phyloP scores from a whole-genome alignment of 2,113 vertebrate species.

The Haliaeetus leucogaster region DNA sequence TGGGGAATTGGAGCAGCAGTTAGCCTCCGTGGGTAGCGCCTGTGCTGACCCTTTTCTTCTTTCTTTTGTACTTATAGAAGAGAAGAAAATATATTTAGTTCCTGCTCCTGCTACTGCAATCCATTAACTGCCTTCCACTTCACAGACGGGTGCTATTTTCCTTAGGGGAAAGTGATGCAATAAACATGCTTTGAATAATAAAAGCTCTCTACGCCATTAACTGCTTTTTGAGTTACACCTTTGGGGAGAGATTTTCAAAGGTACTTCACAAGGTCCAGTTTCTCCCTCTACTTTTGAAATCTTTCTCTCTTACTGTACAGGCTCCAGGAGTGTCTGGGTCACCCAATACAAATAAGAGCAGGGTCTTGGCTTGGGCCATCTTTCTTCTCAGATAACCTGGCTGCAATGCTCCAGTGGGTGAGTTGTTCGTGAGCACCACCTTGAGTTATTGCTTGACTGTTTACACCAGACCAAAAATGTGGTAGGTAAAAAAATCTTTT shows the following conservation, averaged over 20 bases:
- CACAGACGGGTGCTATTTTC: neutral
- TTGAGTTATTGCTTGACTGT: neutral
- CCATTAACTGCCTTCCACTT: neutral
- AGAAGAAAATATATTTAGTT: neutral
- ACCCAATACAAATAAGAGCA: neutral
- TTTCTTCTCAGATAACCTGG: neutral
- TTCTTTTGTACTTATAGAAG: neutral
- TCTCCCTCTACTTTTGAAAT: neutral
- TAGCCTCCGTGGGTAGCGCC: neutral
- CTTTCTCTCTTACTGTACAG: neutral
- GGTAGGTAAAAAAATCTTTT: neutral
- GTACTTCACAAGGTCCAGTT: neutral
- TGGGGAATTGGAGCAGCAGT: neutral
- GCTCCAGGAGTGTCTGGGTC: neutral
- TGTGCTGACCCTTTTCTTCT: neutral
- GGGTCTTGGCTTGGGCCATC: neutral
- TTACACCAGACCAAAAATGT: neutral
- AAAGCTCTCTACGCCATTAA: neutral
- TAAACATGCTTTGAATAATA: neutral
- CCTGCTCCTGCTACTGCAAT: neutral
- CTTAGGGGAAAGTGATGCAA: neutral
- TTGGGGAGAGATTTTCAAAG: neutral
- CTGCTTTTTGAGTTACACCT: neutral
- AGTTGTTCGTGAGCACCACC: neutral
- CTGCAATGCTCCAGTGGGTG: neutral